phyloP scores from a whole-genome alignment of 1,140 invertebrate genomes.

The Papilio polytes region DNA sequence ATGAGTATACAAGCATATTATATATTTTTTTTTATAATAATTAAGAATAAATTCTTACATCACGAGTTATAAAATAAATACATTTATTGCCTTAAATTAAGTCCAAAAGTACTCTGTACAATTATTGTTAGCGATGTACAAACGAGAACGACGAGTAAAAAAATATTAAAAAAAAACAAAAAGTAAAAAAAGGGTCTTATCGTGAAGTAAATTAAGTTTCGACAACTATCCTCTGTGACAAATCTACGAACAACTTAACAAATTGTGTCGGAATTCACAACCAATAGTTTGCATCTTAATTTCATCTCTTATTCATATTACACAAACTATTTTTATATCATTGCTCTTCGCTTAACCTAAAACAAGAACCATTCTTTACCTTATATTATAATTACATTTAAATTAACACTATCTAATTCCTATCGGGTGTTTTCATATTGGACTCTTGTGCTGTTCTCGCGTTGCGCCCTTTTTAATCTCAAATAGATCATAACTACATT shows the following conservation, averaged over 20 bases:
- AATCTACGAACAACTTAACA: slow-evolving; percentile 82
- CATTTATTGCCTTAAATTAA: slow-evolving; percentile 84
- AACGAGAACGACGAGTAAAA: slow-evolving; percentile 81
- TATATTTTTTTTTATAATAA: slow-evolving; percentile 83
- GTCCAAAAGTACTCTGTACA: slow-evolving; percentile 83
- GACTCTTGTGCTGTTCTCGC: slow-evolving; percentile 74
- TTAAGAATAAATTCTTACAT: slow-evolving; percentile 84
- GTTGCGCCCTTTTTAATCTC: slow-evolving; percentile 68
- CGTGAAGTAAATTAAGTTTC: slow-evolving; percentile 74
- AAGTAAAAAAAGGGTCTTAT: slow-evolving; percentile 76
- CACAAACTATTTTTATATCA: slow-evolving; percentile 83
- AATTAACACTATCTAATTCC: slow-evolving; percentile 82
- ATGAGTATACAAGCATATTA: slow-evolving; percentile 81
- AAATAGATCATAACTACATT: slow-evolving; percentile 48
- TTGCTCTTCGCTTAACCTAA: slow-evolving; percentile 83
- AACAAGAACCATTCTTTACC: slow-evolving; percentile 83
- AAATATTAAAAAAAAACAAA: slow-evolving; percentile 71
- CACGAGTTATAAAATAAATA: slow-evolving; percentile 84
- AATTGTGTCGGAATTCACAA: slow-evolving; percentile 83
- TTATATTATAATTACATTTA: slow-evolving; percentile 82
- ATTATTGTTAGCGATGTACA: slow-evolving; percentile 84
- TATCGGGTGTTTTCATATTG: slow-evolving; percentile 78
- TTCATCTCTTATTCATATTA: slow-evolving; percentile 82
- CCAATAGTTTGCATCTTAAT: slow-evolving; percentile 84
- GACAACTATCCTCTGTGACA: slow-evolving; percentile 71